phyloP scores from a whole-genome alignment of 2,888 invertebrate species.

The Clivina fossor region DNA sequence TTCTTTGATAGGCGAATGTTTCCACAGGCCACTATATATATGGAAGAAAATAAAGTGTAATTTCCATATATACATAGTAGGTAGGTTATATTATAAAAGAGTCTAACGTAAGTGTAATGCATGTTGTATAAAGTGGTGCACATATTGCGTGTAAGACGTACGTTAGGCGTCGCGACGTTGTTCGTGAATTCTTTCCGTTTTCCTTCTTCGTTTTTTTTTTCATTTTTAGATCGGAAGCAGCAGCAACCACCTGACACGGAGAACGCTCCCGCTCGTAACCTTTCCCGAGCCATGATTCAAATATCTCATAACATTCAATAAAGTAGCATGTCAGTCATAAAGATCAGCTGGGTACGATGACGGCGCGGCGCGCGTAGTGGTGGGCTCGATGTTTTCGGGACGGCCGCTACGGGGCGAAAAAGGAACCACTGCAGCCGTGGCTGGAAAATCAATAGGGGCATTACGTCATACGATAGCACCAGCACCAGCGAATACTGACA shows the following conservation, averaged over 20 bases:
- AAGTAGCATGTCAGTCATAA: slow-evolving; percentile 19
- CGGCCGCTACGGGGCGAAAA: slow-evolving; percentile 45
- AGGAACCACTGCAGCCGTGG: slow-evolving; percentile 45
- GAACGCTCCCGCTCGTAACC: slow-evolving; percentile 9
- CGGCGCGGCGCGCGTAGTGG: slow-evolving; percentile 29
- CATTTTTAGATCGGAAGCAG: no score
- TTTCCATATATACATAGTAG: no score
- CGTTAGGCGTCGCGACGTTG: slow-evolving; percentile 10
- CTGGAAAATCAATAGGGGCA: slow-evolving; percentile 52
- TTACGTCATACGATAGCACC: slow-evolving; percentile 48
- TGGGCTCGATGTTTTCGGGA: slow-evolving; percentile 39
- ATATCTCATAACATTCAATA: slow-evolving; percentile 28
- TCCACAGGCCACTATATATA: no score
- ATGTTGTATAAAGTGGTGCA: no score
- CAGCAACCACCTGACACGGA: slow-evolving; percentile 27
- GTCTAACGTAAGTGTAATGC: no score
- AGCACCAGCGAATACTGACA: slow-evolving; percentile 10
- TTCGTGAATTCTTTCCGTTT: slow-evolving; percentile 6
- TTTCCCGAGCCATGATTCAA: slow-evolving; percentile 25
- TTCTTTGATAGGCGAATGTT: no score
- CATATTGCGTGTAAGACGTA: slow-evolving; percentile 5
- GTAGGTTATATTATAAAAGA: no score
- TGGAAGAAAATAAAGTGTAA: no score
- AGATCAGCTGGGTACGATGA: slow-evolving; percentile 24
- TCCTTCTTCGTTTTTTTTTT: no score